phyloP scores from a whole-genome alignment of 2,113 vertebrate genomes.

The Brachionichthys hirsutus region DNA sequence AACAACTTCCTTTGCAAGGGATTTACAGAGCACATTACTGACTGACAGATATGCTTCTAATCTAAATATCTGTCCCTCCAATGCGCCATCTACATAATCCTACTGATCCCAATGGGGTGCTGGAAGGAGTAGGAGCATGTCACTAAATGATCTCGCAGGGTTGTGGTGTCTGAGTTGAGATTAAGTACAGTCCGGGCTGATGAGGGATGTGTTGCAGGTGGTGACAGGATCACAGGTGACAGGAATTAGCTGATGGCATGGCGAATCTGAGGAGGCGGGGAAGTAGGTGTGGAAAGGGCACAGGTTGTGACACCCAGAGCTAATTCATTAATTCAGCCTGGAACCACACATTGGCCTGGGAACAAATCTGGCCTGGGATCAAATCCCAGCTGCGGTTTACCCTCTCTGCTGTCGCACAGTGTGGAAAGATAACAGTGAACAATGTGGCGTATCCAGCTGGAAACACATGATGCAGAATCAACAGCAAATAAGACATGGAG shows the following conservation, averaged over 20 bases:
- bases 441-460: conserved; percentile 21
- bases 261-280: too few species aligned
- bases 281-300: too few species aligned
- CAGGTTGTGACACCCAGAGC: conserved; percentile 21
- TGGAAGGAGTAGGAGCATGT: too few species aligned
- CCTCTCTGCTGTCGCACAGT: conserved; percentile 16
- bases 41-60: conserved; percentile 8
- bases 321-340: conserved; percentile 23
- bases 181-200: too few species aligned
- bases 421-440: not conserved
- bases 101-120: conserved; percentile 42
- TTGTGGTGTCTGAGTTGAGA: too few species aligned
- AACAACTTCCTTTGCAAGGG: conserved; percentile 3
- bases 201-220: too few species aligned
- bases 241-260: too few species aligned
- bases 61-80: conserved; percentile 17
- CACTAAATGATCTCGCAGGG: too few species aligned
- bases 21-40: conserved; percentile 19
- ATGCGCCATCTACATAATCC: conserved; percentile 29
- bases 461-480: conserved; percentile 1
- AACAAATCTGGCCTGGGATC: conserved; percentile 41
- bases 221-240: too few species aligned
- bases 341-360: conserved; percentile 21
- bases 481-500: not conserved
- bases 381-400: conserved; percentile 36